Conservation (phyloP, 2,797 vertebrate species). For the Galaxias olidus region DNA sequence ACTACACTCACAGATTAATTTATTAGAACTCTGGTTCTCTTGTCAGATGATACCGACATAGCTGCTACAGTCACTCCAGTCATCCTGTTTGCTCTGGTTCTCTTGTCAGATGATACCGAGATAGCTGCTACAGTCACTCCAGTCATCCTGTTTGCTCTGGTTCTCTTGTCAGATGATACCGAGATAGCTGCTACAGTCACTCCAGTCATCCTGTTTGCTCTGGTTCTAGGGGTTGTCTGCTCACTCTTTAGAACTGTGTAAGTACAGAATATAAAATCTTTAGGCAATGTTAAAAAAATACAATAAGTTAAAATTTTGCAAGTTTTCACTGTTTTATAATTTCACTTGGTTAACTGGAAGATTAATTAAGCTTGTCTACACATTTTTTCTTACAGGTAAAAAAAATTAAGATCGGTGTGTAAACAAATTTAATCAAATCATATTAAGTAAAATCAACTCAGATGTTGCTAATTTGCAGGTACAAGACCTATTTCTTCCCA, state of each 20-base stretch:
- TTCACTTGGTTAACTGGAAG: too few relatives aligned
- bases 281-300: neutral
- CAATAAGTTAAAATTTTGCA: too few relatives aligned
- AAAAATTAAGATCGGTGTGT: too few relatives aligned
- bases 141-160: too few relatives aligned
- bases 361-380: too few relatives aligned
- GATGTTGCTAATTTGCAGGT: constrained; percentile 38
- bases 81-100: constrained; percentile 38
- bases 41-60: constrained; percentile 46
- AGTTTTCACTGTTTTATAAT: too few relatives aligned
- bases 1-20: neutral
- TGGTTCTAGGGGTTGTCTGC: constrained; percentile 31
- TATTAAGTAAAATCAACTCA: neutral
- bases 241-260: constrained; percentile 60
- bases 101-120: too few relatives aligned
- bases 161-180: constrained; percentile 48
- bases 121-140: too few relatives aligned
- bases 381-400: neutral
- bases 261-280: constrained; percentile 21
- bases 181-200: constrained; percentile 25
- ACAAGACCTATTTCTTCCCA: constrained; percentile 49
- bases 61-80: constrained; percentile 32
- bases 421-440: neutral
- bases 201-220: constrained; percentile 44
- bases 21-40: neutral